phyloP scores from a whole-genome alignment of 1,140 invertebrate species.

The Aethina tumida region DNA sequence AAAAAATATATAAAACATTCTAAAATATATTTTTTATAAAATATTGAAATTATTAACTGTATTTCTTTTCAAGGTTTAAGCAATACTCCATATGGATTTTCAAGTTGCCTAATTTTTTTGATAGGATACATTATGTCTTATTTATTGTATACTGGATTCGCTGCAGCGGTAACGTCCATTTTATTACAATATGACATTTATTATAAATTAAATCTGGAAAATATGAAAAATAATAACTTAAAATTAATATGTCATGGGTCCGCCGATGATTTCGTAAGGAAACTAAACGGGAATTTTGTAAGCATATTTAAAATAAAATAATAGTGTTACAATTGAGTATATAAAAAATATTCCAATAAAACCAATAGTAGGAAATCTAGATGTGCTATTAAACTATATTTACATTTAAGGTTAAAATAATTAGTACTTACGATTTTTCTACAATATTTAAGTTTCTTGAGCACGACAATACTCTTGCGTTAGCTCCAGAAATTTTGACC shows the following conservation, averaged over 20 bases:
- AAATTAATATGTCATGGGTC: constrained; percentile 2
- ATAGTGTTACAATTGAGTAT: background rate
- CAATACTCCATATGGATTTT: constrained; percentile 22
- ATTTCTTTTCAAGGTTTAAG: constrained; percentile 16
- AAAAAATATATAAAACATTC: background rate
- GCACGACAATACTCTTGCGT: no score
- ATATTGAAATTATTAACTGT: background rate
- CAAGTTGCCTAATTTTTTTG: constrained; percentile 25
- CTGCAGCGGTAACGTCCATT: constrained; percentile 29
- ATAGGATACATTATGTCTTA: constrained; percentile 25
- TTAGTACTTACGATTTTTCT: no score
- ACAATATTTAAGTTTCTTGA: no score
- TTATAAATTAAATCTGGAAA: constrained; percentile 6
- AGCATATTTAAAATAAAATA: constrained; percentile 7
- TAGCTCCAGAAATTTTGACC: no score
- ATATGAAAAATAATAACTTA: background rate
- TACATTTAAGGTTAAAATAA: no score
- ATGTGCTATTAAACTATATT: no score
- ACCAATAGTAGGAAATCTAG: no score
- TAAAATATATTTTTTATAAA: constrained; percentile 2
- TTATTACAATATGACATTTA: constrained; percentile 20
- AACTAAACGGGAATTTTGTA: constrained; percentile 8
- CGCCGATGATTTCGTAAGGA: constrained; percentile 3
- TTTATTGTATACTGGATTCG: constrained; percentile 28
- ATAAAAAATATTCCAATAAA: no score